Base-by-base conservation (phyloP, 2,113 vertebrate species). In the Callocephalon fimbriatum region DNA sequence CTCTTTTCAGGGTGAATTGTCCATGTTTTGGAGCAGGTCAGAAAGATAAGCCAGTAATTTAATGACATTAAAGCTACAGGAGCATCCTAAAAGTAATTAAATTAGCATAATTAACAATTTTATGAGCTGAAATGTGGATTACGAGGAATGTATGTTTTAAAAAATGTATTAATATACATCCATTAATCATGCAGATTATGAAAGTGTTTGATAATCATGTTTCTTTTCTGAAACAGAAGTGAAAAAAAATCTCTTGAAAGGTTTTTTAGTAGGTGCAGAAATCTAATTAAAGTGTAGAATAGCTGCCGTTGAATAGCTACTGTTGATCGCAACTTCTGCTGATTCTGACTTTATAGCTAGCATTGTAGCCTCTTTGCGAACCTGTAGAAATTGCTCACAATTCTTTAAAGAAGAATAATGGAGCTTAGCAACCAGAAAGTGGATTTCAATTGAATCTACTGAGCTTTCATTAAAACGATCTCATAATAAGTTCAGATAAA, bases 161-260 rank as follows among this genome's bases (percentile, higher is more conserved):
- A 94, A 93, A 94, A 72, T 40, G 10, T 80, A 16, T 63, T 85
- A 76, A 72, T 50, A 6, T 72, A 40, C 20, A 31, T 88, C 14
- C n/a, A 38, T 88, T 77, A 80, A 58, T 58, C 8, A 58, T 77
- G 38, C 21, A 93, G 58, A 35, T 81, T 18, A 26, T 67, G n/a
- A 71, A 88, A 12, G 15, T 3, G 2, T 59, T 84, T 80, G 23
- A 54, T 88, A 86, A 93, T 98, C 84, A 71, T 90, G 51, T 95
- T 97, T 96, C 73, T 88, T 73, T 95, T 95, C 93, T 97, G 95
- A 97, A 98, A 97, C 75, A 96, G 96, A 97, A 95, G 40, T 92
- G 79, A 45, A 89, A 96, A 97, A 90, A 70, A 68, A 56, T 15
- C 22, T 2, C 0, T 40, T n/a, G 20, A 77, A 42, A 47, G 13